Evolutionary conservation across 2,113 vertebrate genomes (phyloP).

Genomic region (Cardinalis cardinalis): DNA sequence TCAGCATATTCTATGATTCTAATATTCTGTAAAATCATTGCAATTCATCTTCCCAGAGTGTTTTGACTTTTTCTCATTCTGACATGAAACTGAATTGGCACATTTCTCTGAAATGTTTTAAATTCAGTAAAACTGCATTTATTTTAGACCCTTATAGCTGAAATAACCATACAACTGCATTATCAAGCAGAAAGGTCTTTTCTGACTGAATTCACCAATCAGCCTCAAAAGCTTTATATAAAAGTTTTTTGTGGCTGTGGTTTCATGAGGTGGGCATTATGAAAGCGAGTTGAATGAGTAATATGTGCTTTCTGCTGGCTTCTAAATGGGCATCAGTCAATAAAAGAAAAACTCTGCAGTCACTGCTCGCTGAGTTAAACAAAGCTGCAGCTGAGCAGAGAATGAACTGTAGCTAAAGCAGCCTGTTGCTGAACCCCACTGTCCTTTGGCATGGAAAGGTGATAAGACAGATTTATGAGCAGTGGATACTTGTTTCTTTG

Average conservation of each 20-base stretch:
- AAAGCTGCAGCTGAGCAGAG: not conserved
- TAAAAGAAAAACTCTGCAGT: not conserved
- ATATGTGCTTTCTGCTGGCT: not conserved
- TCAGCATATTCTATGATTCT: not conserved
- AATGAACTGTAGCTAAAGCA: not conserved
- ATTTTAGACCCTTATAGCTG: not conserved
- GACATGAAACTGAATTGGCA: not conserved
- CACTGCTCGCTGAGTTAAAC: not conserved
- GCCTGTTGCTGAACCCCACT: not conserved
- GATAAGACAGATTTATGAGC: not conserved
- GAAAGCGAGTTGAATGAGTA: not conserved
- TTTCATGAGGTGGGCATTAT: not conserved
- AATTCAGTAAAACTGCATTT: not conserved
- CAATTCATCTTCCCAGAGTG: not conserved
- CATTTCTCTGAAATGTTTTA: not conserved
- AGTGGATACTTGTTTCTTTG: not conserved
- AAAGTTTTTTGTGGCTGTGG: not conserved
- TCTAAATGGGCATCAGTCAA: not conserved
- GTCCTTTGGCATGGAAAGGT: not conserved
- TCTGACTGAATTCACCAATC: not conserved
- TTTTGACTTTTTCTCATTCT: not conserved
- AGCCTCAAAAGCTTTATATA: not conserved
- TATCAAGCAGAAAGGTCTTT: not conserved
- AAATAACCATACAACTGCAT: not conserved
- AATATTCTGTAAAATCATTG: not conserved